Conservation (phyloP, 2,113 vertebrate genomes). For the Myiopsitta monachus region DNA sequence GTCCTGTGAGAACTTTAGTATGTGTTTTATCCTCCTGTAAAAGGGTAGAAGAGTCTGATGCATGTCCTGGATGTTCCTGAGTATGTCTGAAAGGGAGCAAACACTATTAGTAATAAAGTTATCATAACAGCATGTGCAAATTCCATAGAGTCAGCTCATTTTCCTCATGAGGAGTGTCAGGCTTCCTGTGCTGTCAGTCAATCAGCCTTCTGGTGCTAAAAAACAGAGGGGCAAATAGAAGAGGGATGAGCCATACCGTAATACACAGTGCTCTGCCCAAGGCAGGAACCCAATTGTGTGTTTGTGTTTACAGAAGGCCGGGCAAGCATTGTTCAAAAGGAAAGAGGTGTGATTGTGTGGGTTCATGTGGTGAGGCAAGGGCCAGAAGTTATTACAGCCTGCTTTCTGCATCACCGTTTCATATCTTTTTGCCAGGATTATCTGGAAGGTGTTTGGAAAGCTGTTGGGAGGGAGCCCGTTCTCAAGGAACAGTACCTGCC, state of each 20-base stretch:
- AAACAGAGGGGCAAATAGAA: not conserved
- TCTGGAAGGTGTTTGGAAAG: not conserved
- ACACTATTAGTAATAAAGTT: not conserved
- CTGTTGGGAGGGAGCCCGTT: not conserved
- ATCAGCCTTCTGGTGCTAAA: not conserved
- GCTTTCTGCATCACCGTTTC: not conserved
- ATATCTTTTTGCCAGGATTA: not conserved
- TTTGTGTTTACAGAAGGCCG: not conserved
- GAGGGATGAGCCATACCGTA: not conserved
- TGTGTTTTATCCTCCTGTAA: not conserved
- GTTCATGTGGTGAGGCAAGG: not conserved
- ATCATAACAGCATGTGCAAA: not conserved
- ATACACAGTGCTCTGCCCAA: not conserved
- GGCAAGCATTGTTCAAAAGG: not conserved
- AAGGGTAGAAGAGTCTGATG: not conserved
- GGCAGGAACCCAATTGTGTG: not conserved
- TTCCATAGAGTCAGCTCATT: not conserved
- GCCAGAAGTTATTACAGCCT: not conserved
- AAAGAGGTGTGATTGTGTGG: not conserved
- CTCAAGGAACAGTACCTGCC: not conserved
- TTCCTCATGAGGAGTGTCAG: not conserved
- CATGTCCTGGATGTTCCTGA: not conserved
- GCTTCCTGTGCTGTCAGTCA: not conserved
- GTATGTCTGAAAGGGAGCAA: not conserved
- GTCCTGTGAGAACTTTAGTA: not conserved